Evolutionary conservation across 30 jellyfish, hydroid and myxozoan species (phyloP).

Genomic region (Aurelia sp.): DNA sequence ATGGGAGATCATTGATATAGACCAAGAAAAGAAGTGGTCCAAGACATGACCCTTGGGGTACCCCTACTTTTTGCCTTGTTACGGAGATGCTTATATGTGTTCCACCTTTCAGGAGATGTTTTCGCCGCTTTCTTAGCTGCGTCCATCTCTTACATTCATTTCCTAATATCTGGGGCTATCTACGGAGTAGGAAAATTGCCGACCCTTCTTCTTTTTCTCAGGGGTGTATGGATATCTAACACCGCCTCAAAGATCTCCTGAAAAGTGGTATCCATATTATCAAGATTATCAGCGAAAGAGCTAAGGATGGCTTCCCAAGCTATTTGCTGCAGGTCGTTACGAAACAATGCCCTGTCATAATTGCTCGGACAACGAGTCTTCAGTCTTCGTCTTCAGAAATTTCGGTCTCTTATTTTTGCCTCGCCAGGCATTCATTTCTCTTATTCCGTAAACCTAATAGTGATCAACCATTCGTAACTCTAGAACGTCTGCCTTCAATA

Average conservation of each 20-base stretch:
- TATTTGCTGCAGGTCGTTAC: constrained; percentile 20
- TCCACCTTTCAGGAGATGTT: too few relatives aligned
- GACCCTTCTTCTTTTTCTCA: too few relatives aligned
- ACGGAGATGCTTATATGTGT: neutral
- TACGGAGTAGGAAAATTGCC: constrained; percentile 1
- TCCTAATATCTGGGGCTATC: neutral
- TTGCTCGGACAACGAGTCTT: constrained; percentile 17
- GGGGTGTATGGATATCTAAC: too few relatives aligned
- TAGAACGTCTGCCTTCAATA: constrained; percentile 50
- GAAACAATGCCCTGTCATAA: constrained; percentile 28
- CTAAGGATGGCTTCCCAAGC: constrained; percentile 34
- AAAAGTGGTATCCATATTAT: constrained; percentile 18
- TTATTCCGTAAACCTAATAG: constrained; percentile 51
- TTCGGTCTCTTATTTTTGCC: constrained; percentile 8
- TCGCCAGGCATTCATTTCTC: constrained; percentile 65
- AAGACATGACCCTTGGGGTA: too few relatives aligned
- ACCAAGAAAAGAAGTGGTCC: too few relatives aligned
- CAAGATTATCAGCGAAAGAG: constrained; percentile 27
- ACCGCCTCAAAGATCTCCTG: neutral
- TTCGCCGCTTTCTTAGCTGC: constrained; percentile 24
- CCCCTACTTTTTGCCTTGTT: too few relatives aligned
- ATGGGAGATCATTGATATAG: too few relatives aligned
- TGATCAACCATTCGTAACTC: constrained; percentile 50
- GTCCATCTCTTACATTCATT: neutral
- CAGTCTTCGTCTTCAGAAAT: constrained; percentile 1